Evolutionary conservation across 2,888 invertebrate species (phyloP), one percentile per base, ranked within the genome.

Genomic region (Meiosimyza decipiens): DNA sequence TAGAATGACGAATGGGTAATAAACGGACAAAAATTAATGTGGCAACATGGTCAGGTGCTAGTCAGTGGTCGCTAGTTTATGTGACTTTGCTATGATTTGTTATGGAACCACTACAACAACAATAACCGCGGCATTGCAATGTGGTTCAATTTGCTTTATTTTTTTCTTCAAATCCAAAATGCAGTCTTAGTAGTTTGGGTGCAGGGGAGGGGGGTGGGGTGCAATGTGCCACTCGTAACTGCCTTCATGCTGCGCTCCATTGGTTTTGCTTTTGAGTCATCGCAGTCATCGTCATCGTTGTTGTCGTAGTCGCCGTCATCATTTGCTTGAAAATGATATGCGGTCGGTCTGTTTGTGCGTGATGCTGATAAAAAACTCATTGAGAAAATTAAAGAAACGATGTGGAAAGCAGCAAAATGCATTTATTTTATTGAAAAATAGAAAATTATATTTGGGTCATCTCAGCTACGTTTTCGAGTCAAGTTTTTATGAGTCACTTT

Each of bases 1-100:
- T 71, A 68, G 68, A 73, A 71, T 69, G 65, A 74, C 68, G 74
- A 74, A 74, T 71, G 74, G 64, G 68, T 57, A 64, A 69, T 71
- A 71, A 74, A 74, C 54, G 59, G 57, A 63, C 54, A 33, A 59
- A 67, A 73, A 70, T 65, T 67, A 54, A 60, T 72, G 72, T 71
- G 71, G 71, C 67, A 73, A 71, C 71, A 57, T 62, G 63, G 74
- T 71, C 74, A 74, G 69, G 71, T 71, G 68, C 62, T 57, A 55
- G 22, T 16, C 49, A 22, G 33, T 40, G 7, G 57, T 47, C 63
- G 49, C 18, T 40, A 9, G 40, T 15, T 47, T 67, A 16, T 28
- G n/a, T 63, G 49, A 40, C 13, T 28, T 22, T 47, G 18, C 22
- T 54, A 66, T 40, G 66, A 40, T 67, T 57, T 55, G 57, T n/a